phyloP scores from a whole-genome alignment of 2,888 invertebrate species.

The Pyrrhosoma nymphula region DNA sequence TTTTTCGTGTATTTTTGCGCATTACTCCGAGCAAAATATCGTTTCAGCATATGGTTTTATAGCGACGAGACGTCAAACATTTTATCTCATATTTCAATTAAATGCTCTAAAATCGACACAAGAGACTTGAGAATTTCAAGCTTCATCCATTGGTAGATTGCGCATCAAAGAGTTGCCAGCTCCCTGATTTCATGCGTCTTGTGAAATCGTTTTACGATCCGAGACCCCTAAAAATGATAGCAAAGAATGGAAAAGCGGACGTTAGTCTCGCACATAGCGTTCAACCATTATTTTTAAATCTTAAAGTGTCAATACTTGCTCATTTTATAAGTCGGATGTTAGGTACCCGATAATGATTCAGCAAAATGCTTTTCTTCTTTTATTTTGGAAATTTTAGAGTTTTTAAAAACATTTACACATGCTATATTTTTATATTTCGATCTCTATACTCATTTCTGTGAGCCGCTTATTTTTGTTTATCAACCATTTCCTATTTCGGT shows the following conservation, averaged over 20 bases:
- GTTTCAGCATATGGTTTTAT: background rate
- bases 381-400: no score
- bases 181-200: background rate
- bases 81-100: background rate
- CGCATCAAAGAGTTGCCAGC: background rate
- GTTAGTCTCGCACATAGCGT: background rate
- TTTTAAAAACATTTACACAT: no score
- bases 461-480: no score
- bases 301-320: no score
- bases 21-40: background rate
- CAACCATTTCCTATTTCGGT: no score
- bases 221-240: conserved; percentile 12
- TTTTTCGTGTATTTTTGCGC: no score
- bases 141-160: background rate
- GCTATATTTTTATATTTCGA: no score
- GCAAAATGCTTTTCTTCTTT: no score
- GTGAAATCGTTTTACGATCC: background rate
- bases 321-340: no score
- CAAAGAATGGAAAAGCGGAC: background rate
- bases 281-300: background rate
- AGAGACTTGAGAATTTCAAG: background rate
- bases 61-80: background rate
- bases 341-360: no score
- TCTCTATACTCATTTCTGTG: no score
- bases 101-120: background rate